Base-by-base conservation (phyloP, 2,888 invertebrate genomes). In the Scaptomyza flava region DNA sequence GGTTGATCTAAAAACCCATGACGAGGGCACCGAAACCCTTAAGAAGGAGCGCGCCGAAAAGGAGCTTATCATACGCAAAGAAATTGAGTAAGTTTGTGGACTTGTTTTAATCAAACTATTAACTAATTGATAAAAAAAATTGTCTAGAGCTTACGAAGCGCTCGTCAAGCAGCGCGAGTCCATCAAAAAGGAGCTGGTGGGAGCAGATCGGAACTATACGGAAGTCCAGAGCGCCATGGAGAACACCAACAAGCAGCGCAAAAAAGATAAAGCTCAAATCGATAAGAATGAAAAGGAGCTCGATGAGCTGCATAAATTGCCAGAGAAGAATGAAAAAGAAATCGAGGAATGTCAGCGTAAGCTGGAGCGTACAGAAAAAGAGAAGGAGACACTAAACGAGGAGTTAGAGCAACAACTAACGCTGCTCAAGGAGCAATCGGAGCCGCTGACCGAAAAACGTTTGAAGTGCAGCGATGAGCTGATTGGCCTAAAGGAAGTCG, bases 311-410 rank as follows among this genome's bases (percentile, higher is more conserved):
- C 90, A 93, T 70, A 93, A 93, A 65, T 90, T 95, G 6, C 98
- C 98, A 0, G 95, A 95, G 34, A 96, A 96, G 89, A 96, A 96
- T 90, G 93, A 93, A 64, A 93, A 94, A 68, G 95, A 96, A 86
- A 96, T 96, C 50, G 93, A 93, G 83, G 94, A 95, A 84, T 94
- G 94, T 90, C 93, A 96, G 91, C 91, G 90, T 20, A 92, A 95
- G 50, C 91, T 94, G 2, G 92, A 91, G 23, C 93, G 93, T 73
- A 91, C 95, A 14, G 90, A 91, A 0, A 93, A 92, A n/a, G 93
- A 94, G 85, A 95, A 95, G 78, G 92, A 92, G 3, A 89, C 90
- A 3, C 91, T 93, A 0, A 94, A 94, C 69, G 93, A 93, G 48
- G 94, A 95, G 68, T 92, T 98, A 11, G 94, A 96, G 20, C 93